Evolutionary conservation across 2,797 vertebrate genomes (phyloP).

Genomic region (Gobionotothen gibberifrons): DNA sequence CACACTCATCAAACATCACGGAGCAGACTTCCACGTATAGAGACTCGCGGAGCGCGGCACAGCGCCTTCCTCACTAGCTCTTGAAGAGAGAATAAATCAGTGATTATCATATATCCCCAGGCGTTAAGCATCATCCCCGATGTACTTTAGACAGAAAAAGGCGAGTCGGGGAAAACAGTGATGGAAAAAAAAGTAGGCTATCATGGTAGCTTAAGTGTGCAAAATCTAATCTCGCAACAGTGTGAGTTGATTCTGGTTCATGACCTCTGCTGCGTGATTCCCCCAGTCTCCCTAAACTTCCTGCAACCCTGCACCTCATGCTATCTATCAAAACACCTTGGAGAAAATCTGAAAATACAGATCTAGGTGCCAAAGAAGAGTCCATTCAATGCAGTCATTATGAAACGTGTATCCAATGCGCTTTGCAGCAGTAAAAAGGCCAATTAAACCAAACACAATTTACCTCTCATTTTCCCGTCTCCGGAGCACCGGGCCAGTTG

Average conservation of each 20-base stretch:
- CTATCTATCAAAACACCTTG: neutral
- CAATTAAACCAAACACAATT: slow-evolving; percentile 74
- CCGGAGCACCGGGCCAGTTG: slow-evolving; percentile 59
- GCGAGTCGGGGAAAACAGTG: slow-evolving; percentile 7
- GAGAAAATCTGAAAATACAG: slow-evolving; percentile 22
- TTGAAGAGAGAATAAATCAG: slow-evolving; percentile 63
- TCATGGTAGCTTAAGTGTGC: neutral
- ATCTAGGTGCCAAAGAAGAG: slow-evolving; percentile 2
- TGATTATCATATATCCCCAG: slow-evolving; percentile 62
- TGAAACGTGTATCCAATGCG: slow-evolving; percentile 26
- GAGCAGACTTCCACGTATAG: slow-evolving; percentile 41
- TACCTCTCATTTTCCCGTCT: slow-evolving; percentile 67
- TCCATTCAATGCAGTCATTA: slow-evolving; percentile 20
- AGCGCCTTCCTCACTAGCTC: slow-evolving; percentile 32
- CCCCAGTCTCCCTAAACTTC: slow-evolving; percentile 1
- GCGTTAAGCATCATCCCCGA: slow-evolving; percentile 47
- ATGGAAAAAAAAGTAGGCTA: neutral
- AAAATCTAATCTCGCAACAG: slow-evolving; percentile 10
- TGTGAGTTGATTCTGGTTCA: slow-evolving; percentile 11
- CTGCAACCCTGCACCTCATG: neutral
- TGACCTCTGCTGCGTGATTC: slow-evolving; percentile 22
- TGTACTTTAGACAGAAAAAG: slow-evolving; percentile 30
- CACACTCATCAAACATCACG: slow-evolving; percentile 58
- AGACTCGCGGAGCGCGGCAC: slow-evolving; percentile 43
- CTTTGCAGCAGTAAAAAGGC: slow-evolving; percentile 35